Conservation (phyloP, 2,888 invertebrate species). For the Teleiodes luculella region DNA sequence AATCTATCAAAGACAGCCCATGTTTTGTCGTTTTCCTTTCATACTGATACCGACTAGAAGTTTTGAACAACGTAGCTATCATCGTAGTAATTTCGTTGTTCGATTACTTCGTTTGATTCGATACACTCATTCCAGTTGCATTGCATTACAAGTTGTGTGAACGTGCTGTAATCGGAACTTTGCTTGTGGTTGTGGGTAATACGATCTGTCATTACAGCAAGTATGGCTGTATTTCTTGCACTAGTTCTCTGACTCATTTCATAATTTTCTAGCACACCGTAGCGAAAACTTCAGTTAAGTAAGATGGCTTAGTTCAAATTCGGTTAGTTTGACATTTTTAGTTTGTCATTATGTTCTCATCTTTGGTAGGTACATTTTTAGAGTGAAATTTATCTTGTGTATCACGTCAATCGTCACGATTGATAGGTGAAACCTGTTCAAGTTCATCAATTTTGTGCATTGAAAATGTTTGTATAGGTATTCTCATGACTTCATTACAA, state of each 20-base stretch:
- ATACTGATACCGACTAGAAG: not conserved
- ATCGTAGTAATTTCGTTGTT: conserved; percentile 8
- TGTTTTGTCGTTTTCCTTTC: not conserved
- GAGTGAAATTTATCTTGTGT: no score
- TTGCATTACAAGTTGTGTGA: conserved; percentile 20
- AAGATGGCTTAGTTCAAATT: no score
- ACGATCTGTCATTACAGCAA: conserved; percentile 27
- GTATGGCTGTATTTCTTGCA: conserved; percentile 29
- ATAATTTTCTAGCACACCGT: conserved; percentile 9
- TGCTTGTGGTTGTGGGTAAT: conserved; percentile 22
- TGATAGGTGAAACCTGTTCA: no score
- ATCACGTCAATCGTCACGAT: no score
- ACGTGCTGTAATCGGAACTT: conserved; percentile 21
- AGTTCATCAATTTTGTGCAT: no score
- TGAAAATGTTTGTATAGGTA: no score
- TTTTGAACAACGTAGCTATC: not conserved
- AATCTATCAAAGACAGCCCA: conserved; percentile 22
- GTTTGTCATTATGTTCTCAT: no score
- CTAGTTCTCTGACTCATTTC: conserved; percentile 22
- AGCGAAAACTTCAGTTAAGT: no score
- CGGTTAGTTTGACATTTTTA: no score
- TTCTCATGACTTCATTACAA: no score
- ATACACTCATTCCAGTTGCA: conserved; percentile 20
- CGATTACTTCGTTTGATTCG: conserved; percentile 7
- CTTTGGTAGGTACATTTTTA: no score